Evolutionary conservation across 2,113 vertebrate species (phyloP).

Genomic region (Podiceps cristatus): DNA sequence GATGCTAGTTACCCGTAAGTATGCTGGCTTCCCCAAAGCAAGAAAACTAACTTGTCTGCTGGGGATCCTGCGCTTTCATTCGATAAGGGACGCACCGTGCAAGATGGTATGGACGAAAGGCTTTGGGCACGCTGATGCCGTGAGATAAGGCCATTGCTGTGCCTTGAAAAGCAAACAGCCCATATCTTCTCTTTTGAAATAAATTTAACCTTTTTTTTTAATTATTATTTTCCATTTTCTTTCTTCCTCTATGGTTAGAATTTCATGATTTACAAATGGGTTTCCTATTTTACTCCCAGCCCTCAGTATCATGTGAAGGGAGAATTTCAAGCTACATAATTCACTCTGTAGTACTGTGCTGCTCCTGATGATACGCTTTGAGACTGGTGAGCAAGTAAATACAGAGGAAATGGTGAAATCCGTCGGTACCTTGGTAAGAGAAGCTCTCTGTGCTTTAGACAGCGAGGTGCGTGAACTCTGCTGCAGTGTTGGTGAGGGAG

Average conservation of each 20-base stretch:
- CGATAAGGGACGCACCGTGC: neutral
- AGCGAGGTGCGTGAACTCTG: neutral
- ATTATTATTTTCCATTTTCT: fast-evolving
- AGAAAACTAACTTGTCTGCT: neutral
- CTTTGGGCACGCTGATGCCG: neutral
- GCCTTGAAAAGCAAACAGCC: neutral
- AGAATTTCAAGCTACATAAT: neutral
- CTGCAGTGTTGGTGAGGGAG: neutral
- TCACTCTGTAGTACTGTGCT: neutral
- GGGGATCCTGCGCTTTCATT: neutral
- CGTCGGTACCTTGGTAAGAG: neutral
- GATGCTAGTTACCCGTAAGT: neutral
- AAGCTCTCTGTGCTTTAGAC: neutral
- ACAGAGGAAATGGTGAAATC: neutral
- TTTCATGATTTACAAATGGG: neutral
- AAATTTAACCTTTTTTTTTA: neutral
- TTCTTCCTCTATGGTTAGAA: neutral
- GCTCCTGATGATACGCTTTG: neutral
- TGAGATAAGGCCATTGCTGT: neutral
- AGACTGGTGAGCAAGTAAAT: neutral
- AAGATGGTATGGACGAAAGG: fast-evolving
- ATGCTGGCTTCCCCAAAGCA: neutral
- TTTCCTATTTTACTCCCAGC: neutral
- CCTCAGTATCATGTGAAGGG: neutral
- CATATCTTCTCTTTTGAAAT: neutral